Base-by-base conservation (phyloP, 2,113 vertebrate genomes). In the Cebus imitator region DNA sequence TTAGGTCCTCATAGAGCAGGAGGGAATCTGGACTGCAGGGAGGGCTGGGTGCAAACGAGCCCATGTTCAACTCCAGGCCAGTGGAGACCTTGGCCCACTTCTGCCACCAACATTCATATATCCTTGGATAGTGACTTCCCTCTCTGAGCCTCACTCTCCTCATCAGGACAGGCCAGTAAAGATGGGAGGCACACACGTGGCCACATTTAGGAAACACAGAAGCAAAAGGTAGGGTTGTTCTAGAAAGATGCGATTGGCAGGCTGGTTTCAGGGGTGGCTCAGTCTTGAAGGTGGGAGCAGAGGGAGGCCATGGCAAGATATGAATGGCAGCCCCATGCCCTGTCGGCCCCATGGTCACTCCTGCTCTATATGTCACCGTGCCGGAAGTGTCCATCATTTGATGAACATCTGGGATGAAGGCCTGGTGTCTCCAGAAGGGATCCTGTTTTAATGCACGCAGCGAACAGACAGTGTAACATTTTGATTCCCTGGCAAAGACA, bases 101-200 rank as follows among this genome's bases (percentile, higher is more conserved):
- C 61, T 83, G 55, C 87, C 84, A 18, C 48, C 40, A 27, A 8
- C 17, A 9, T 10, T 64, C 8, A 0, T 2, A n/a, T 64, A 37
- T 50, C 83, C 43, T 37, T 1, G 8, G 5, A 50, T 5, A 13
- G 48, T 37, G 64, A 25, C 45, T 20, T 52, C 73, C 7, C 14
- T 30, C 78, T 66, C 61, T 57, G 64, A 70, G 70, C 84, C 83
- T 40, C 8, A 0, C 32, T 68, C 6, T 75, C 50, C 75, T 72
- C 73, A 3, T 73, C 10, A 0, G 27, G n/a, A 64, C n/a, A 0
- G 37, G 25, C 14, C 30, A 43, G 9, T 7, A 48, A 8, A 25
- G 25, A 21, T 6, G 64, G 30, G 35, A 37, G 85, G 21, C 3
- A 0, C 37, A 3, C 21, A 30, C 0, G 0, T 35, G 43, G 76